These are phyloP conservation scores for Macrosteles quadrilineatus DNA, from an alignment of 1,140 invertebrate genomes.

Conservation along the genomic window DNA sequence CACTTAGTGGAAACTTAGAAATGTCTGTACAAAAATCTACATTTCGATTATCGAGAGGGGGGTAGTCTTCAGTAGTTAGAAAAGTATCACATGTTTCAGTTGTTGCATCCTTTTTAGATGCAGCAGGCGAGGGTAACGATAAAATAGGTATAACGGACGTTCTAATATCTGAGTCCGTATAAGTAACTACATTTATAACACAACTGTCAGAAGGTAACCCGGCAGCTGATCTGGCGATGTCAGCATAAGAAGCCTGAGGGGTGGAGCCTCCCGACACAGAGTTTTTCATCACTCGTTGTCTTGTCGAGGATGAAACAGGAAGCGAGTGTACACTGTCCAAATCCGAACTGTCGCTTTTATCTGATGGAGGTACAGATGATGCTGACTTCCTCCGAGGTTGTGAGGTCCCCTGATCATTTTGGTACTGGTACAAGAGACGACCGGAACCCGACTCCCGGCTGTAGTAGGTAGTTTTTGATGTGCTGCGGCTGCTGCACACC, in stretches of 20 bases:
- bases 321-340: conserved; percentile 72
- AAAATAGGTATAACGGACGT: background rate
- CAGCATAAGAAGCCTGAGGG: conserved; percentile 71
- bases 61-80: conserved; percentile 35
- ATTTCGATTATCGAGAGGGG: conserved; percentile 29
- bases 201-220: conserved; percentile 21
- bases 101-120: conserved; percentile 32
- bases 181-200: background rate
- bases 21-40: conserved; percentile 29
- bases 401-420: conserved; percentile 36
- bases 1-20: conserved; percentile 36
- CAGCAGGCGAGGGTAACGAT: background rate
- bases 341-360: conserved; percentile 72
- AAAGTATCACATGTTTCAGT: conserved; percentile 26
- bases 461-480: conserved; percentile 7
- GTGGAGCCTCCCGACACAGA: conserved; percentile 52
- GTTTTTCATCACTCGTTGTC: conserved; percentile 42
- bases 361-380: conserved; percentile 64
- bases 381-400: conserved; percentile 55
- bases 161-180: background rate
- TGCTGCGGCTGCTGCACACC: background rate
- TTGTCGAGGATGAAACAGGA: conserved; percentile 60
- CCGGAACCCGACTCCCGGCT: conserved; percentile 18
- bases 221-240: conserved; percentile 56
- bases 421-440: conserved; percentile 30